These are phyloP conservation scores for Pantherophis alleghaniensis DNA, from an alignment of 2,797 vertebrate species.

Conservation along the genomic window DNA sequence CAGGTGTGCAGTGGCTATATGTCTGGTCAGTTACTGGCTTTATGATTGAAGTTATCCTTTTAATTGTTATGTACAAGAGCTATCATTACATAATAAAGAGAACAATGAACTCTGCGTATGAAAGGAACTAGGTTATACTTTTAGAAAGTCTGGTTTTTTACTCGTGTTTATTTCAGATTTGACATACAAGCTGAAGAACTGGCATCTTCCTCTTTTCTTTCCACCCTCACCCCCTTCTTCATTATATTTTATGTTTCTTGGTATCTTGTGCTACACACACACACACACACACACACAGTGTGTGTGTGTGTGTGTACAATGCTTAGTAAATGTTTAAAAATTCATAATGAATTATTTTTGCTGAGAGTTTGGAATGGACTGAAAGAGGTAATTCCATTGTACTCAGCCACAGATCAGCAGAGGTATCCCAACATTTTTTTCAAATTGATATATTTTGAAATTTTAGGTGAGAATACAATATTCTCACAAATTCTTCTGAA, in stretches of 20 bases:
- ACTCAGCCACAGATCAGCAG: neutral
- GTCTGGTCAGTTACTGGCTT: too few relatives aligned
- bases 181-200: neutral
- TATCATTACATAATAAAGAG: neutral
- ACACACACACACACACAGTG: too few relatives aligned
- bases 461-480: neutral
- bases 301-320: neutral
- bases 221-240: neutral
- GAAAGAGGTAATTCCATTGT: neutral
- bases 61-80: neutral
- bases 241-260: neutral
- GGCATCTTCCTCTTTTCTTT: neutral
- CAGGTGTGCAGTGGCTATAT: too few relatives aligned
- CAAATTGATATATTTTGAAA: neutral
- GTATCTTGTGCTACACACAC: too few relatives aligned
- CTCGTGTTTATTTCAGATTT: neutral
- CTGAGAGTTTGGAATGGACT: neutral
- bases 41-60: neutral
- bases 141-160: neutral
- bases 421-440: neutral
- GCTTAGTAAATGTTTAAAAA: neutral
- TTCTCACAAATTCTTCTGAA: neutral
- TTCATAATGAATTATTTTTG: neutral
- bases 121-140: neutral
- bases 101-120: neutral